Conservation (phyloP, 2,888 invertebrate genomes). For the Dermolepida albohirtum region DNA sequence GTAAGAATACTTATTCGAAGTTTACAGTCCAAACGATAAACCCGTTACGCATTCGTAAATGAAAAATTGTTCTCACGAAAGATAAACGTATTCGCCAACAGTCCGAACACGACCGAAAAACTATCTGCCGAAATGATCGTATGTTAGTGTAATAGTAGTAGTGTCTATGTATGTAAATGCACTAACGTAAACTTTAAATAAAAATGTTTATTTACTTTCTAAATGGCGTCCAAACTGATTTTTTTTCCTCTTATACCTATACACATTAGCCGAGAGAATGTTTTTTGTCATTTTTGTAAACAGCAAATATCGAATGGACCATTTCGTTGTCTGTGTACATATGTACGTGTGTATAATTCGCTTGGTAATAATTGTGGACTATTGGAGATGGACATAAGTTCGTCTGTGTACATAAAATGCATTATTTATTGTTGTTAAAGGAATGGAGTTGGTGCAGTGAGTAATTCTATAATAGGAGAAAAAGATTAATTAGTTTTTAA, state of each 20-base stretch:
- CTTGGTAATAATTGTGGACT: slow-evolving; percentile 20
- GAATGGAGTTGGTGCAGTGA: too few relatives aligned
- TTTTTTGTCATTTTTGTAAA: slow-evolving; percentile 42
- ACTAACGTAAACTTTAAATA: slow-evolving; percentile 42
- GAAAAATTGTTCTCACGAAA: slow-evolving; percentile 26
- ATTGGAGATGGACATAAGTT: too few relatives aligned
- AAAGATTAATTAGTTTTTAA: too few relatives aligned
- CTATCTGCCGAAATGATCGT: too few relatives aligned
- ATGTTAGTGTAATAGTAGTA: too few relatives aligned
- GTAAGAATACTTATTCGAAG: too few relatives aligned
- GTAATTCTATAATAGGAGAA: too few relatives aligned
- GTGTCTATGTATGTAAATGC: not conserved
- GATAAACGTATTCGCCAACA: slow-evolving; percentile 35
- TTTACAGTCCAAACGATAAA: too few relatives aligned
- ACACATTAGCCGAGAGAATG: not conserved
- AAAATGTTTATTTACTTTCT: slow-evolving; percentile 41
- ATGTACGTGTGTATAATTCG: slow-evolving; percentile 18
- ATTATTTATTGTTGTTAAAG: too few relatives aligned
- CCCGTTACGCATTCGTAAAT: slow-evolving; percentile 4
- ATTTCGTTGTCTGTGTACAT: not conserved
- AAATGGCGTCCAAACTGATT: slow-evolving; percentile 41
- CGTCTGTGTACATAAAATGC: too few relatives aligned
- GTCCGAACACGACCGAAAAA: not conserved
- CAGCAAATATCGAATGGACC: slow-evolving; percentile 28
- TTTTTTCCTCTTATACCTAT: slow-evolving; percentile 8